Evolutionary conservation across 2,888 invertebrate genomes (phyloP), one percentile per base, ranked within the genome.

Genomic region (Syrista parreyssii): DNA sequence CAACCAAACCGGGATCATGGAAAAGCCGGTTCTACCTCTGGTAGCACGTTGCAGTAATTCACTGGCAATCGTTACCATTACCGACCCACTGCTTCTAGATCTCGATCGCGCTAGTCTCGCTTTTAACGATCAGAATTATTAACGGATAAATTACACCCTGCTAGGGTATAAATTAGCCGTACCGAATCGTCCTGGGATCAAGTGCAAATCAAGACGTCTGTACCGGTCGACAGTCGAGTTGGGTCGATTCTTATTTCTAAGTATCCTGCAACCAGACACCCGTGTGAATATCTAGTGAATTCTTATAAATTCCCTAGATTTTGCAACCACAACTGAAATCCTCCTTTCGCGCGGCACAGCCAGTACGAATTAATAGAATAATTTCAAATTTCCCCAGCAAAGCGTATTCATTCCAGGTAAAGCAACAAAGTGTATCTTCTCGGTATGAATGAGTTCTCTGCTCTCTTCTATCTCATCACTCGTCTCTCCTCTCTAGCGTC

Each of bases 361-460:
- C 55, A 9, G 6, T 2, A 23, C 1, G 2, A 9, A 23, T 23
- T 23, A 23, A 1, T 23, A 23, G 23, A 55, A 9, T 55, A 9
- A 55, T 55, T 55, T 55, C 55, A 55, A 55, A 55, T 55, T 55
- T 55, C 55, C 55, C 55, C 23, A 23, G 55, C 23, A 9, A 2
- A 9, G 23, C 1, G 6, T 23, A 55, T 55, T 55, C 23, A 9
- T 23, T 55, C 15, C 2, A 23, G 9, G 23, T 6, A 23, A 23
- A 1, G 23, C 55, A 9, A 1, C 23, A 23, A 55, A 23, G 0
- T 23, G 23, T 55, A 55, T 55, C 23, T 55, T 55, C 40, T 9
- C 9, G 0, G 80, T 40, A 84, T 85, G 85, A 85, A 85, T 84
- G 82, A 30, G 78, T 68, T 55, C 55, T 23, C 55, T 55, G 55